Evolutionary conservation across 2,113 vertebrate genomes (phyloP), one percentile per base, ranked within the genome.

Genomic region (Diadophis punctatus): DNA sequence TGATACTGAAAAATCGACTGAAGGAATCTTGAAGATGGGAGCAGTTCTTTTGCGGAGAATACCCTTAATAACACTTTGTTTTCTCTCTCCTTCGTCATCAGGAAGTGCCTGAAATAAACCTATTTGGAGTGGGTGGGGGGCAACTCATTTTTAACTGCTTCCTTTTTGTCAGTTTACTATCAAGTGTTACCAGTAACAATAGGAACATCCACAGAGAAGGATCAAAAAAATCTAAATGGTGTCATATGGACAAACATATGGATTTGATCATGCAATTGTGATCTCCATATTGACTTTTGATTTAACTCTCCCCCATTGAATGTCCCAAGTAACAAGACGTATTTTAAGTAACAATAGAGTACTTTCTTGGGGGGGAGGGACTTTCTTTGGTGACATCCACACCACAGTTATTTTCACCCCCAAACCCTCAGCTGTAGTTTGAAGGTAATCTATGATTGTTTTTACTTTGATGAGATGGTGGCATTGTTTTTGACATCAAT

Each of bases 151-250:
- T 56, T 87, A 74, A 74, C 27, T 56, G 3, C 34, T 80, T 20
- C 5, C 5, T 20, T n/a, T 84, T 25, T 0, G 0, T n/a, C 88
- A 39, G n/a, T 90, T 49, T 0, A 1, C n/a, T 27, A 85, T n/a
- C 30, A 85, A 53, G 18, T 39, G 8, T 48, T 84, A 3, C 63
- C 43, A 80, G 1, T 22, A 80, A 43, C 74, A 43, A 80, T 23
- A 80, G 34, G 34, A 43, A 80, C 16, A 80, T 74, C n/a, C 16
- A 74, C n/a, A 74, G 68, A 39, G 7, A 22, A 80, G 8, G 74
- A 39, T 80, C 3, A 22, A 80, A 43, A 80, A 43, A 74, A 39
- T 22, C 34, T 43, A 80, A 22, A 80, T 80, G 34, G 34, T 3
- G 2, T 43, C 8, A 80, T 43, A 80, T 43, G 18, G 34, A 43